Conservation (phyloP, 2,888 invertebrate genomes). For the Craniophora ligustri region DNA sequence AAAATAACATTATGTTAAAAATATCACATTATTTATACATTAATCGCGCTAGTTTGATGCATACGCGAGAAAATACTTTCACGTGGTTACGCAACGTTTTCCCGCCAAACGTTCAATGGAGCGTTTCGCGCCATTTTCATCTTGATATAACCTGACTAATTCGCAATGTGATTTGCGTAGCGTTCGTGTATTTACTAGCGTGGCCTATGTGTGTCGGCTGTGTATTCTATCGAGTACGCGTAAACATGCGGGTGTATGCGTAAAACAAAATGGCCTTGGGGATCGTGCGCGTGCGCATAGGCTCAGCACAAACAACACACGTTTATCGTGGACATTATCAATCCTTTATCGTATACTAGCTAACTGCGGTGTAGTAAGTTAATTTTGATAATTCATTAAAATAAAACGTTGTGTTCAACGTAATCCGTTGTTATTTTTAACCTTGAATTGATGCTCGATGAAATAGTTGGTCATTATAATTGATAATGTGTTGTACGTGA, state of each 20-base stretch:
- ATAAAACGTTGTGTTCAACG: constrained; percentile 38
- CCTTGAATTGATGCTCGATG: constrained; percentile 64
- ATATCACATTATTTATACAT: constrained; percentile 40
- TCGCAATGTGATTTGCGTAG: constrained; percentile 60
- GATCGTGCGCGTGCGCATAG: constrained; percentile 71
- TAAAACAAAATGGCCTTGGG: constrained; percentile 85
- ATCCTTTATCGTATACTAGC: constrained; percentile 69
- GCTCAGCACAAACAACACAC: constrained; percentile 71
- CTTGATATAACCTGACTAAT: constrained; percentile 66
- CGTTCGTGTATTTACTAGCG: constrained; percentile 54
- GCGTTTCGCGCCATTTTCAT: constrained; percentile 84
- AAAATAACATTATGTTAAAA: constrained; percentile 26
- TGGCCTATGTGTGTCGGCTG: constrained; percentile 62
- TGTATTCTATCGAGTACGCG: constrained; percentile 67
- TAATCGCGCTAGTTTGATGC: constrained; percentile 7
- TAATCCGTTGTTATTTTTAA: constrained; percentile 37
- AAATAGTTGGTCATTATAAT: constrained; percentile 34
- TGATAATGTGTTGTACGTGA: constrained; percentile 39
- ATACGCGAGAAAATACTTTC: constrained; percentile 73
- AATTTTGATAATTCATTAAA: constrained; percentile 55
- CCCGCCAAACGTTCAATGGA: constrained; percentile 85
- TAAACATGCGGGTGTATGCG: constrained; percentile 80
- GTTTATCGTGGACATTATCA: constrained; percentile 74
- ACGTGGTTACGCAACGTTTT: constrained; percentile 78
- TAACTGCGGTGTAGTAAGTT: constrained; percentile 55